Percentiles rank a stretch among this genome's conserved stretches.
These are phyloP conservation scores for Mellivora capensis DNA, from an alignment of 2,113 vertebrate species.

Conservation along the genomic window DNA sequence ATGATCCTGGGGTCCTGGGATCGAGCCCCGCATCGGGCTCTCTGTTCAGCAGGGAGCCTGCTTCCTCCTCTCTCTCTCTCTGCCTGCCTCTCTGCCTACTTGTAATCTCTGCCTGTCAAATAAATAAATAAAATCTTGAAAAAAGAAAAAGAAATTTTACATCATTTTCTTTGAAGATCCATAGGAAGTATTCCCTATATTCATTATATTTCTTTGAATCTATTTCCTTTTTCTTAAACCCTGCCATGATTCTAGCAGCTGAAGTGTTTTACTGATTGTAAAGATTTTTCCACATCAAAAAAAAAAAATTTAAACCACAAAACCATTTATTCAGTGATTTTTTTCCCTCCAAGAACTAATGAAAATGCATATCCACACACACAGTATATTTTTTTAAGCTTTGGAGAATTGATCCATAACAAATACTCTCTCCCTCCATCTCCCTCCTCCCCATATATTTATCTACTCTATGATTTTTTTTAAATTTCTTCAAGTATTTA, in stretches of 20 bases:
- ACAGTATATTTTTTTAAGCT: neutral
- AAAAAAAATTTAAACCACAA: neutral
- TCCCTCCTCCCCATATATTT: neutral
- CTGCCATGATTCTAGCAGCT: neutral
- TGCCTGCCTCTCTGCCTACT: no score
- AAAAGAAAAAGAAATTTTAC: neutral
- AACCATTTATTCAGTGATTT: neutral
- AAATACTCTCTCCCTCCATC: neutral
- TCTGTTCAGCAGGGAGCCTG: no score
- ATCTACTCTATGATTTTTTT: neutral
- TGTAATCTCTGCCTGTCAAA: no score
- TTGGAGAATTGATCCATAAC: neutral
- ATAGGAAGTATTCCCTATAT: neutral
- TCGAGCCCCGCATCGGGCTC: no score
- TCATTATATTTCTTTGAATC: neutral
- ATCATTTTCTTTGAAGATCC: neutral
- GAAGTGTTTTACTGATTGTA: constrained; percentile 21
- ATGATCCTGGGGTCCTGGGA: no score
- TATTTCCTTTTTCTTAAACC: neutral
- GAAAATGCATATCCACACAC: neutral
- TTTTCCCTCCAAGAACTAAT: neutral
- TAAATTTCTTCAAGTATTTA: neutral
- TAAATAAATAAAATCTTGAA: no score
- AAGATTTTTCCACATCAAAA: constrained; percentile 26
- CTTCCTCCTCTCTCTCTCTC: no score